Conservation (phyloP, 2,888 invertebrate genomes). For the Coenonympha glycerion region DNA sequence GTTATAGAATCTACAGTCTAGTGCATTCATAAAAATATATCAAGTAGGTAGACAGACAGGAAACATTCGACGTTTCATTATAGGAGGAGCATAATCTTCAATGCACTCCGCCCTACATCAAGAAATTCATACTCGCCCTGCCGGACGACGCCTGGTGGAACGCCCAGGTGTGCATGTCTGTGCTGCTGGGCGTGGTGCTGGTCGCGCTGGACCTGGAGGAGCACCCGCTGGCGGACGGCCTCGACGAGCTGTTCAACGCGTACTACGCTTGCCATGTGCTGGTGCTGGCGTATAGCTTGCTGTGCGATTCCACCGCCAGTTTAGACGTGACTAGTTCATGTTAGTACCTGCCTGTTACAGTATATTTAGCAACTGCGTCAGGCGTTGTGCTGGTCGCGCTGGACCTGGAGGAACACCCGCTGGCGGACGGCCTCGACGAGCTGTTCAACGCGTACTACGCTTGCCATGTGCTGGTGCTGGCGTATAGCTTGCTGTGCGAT, state of each 20-base stretch:
- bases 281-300: slow-evolving; percentile 35
- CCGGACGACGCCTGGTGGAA: slow-evolving; percentile 50
- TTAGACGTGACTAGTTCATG: slow-evolving; percentile 7
- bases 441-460: slow-evolving; percentile 44
- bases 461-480: slow-evolving; percentile 39
- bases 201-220: slow-evolving; percentile 27
- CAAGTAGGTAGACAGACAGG: not conserved
- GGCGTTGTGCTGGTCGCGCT: slow-evolving; percentile 23
- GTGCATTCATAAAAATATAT: too few relatives aligned
- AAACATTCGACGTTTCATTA: not conserved
- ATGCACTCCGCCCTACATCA: slow-evolving; percentile 37
- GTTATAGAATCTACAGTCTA: too few relatives aligned
- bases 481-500: slow-evolving; percentile 29
- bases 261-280: slow-evolving; percentile 43
- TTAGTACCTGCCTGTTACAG: not conserved
- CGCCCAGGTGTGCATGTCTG: slow-evolving; percentile 39
- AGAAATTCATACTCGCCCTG: slow-evolving; percentile 36
- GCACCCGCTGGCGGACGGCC: slow-evolving; percentile 19
- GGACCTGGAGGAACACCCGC: slow-evolving; percentile 14
- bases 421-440: slow-evolving; percentile 30
- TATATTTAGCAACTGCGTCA: not conserved
- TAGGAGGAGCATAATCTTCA: slow-evolving; percentile 44
- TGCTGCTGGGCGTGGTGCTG: slow-evolving; percentile 37
- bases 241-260: slow-evolving; percentile 41
- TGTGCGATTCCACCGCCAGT: slow-evolving; percentile 1